A percentile compares a stretch with the other conserved stretches of the same genome.
Conservation (phyloP, 2,113 vertebrate genomes). For the Caretta caretta region DNA sequence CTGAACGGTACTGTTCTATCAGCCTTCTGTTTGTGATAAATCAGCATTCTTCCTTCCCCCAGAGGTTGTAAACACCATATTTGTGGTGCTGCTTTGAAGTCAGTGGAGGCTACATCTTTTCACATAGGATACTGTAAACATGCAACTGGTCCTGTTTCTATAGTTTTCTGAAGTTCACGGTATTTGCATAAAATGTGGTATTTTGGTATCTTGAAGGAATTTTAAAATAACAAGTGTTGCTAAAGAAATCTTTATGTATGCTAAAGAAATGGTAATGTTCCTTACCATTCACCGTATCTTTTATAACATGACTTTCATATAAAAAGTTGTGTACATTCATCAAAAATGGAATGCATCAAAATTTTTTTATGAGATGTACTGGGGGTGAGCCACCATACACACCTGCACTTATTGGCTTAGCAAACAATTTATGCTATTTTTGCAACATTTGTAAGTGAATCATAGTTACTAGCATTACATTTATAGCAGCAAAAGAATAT, state of each 20-base stretch:
- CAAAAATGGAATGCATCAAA: not conserved
- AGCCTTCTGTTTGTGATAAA: not conserved
- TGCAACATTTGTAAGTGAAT: not conserved
- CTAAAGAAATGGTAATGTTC: conserved; percentile 16
- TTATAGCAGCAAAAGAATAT: not conserved
- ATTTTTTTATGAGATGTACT: not conserved
- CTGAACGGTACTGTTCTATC: not conserved
- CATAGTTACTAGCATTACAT: not conserved
- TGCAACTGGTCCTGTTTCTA: not conserved
- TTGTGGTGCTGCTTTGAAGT: conserved; percentile 34
- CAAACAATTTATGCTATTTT: not conserved
- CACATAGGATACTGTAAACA: conserved; percentile 8
- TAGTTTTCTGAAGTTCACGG: conserved; percentile 22
- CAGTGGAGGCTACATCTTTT: conserved; percentile 1
- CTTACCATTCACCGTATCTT: not conserved
- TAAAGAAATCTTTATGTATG: not conserved
- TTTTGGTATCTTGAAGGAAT: conserved; percentile 44
- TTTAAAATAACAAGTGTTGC: not conserved
- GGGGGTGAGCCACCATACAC: not conserved
- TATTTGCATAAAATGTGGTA: conserved; percentile 30
- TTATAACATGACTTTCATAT: not conserved
- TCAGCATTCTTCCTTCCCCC: not conserved
- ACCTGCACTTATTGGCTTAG: not conserved
- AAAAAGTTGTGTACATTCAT: not conserved
- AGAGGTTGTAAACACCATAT: not conserved